Percentiles rank a stretch among this genome's conserved stretches.
Evolutionary conservation across 2,797 vertebrate species (phyloP).

Genomic region (Acipenser oxyrinchus): DNA sequence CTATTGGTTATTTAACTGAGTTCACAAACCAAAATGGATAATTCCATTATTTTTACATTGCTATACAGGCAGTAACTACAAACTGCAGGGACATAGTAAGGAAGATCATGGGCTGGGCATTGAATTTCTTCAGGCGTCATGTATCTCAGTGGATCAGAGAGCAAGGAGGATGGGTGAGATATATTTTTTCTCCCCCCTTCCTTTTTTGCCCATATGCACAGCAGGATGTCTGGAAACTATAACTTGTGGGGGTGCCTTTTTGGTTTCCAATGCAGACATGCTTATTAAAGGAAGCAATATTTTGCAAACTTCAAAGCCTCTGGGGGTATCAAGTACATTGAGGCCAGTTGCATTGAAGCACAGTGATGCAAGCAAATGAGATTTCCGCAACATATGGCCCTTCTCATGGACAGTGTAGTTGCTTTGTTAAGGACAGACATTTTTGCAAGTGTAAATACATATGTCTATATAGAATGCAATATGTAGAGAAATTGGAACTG

Average conservation of each 20-base stretch:
- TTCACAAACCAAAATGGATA: constrained; percentile 3
- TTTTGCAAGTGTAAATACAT: too few species aligned
- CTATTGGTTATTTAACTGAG: background rate
- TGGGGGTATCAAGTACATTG: constrained; percentile 24
- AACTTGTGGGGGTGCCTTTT: constrained; percentile 14
- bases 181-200: background rate
- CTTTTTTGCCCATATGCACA: constrained; percentile 21
- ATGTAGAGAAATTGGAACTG: background rate
- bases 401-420: background rate
- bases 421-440: too few species aligned
- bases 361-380: constrained; percentile 7
- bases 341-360: constrained; percentile 16
- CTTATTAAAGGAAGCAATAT: constrained; percentile 32
- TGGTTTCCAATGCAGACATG: constrained; percentile 28
- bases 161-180: constrained; percentile 69
- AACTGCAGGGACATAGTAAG: constrained; percentile 52
- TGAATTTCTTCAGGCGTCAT: constrained; percentile 52
- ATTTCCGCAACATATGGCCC: background rate
- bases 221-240: constrained; percentile 15
- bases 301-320: constrained; percentile 25
- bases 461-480: too few species aligned
- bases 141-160: constrained; percentile 53
- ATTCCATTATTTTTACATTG: constrained; percentile 10
- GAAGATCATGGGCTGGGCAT: constrained; percentile 53
- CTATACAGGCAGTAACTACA: constrained; percentile 50